Percentiles rank a stretch among this genome's conserved stretches.
Evolutionary conservation across 2,888 invertebrate species (phyloP).

Genomic region (Galerucella calmariensis): DNA sequence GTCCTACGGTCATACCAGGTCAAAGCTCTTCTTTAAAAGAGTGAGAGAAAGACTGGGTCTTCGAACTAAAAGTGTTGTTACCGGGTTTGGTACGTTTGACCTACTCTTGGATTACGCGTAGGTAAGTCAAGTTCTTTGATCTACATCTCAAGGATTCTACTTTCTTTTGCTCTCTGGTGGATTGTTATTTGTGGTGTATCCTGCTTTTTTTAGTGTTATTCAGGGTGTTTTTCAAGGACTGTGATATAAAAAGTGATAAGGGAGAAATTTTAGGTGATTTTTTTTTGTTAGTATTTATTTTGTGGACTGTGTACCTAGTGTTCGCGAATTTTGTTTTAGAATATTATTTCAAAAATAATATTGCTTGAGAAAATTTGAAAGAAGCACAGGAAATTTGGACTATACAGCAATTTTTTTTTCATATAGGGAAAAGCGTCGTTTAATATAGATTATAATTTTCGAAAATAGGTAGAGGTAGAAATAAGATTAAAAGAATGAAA

Average conservation of each 20-base stretch:
- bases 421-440: no score
- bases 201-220: constrained; percentile 19
- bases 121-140: constrained; percentile 45
- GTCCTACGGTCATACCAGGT: constrained; percentile 61
- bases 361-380: neutral
- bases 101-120: constrained; percentile 47
- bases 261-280: constrained; percentile 13
- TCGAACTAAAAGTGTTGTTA: constrained; percentile 42
- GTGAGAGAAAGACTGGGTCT: constrained; percentile 22
- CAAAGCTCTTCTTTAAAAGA: constrained; percentile 55
- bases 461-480: no score
- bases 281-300: neutral
- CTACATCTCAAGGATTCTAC: constrained; percentile 24
- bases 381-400: no score
- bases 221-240: constrained; percentile 6
- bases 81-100: constrained; percentile 44
- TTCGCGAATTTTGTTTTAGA: neutral
- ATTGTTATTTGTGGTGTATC: constrained; percentile 22
- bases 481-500: no score
- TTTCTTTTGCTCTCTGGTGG: constrained; percentile 16
- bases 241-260: constrained; percentile 17
- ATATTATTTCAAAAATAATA: neutral
- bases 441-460: no score
- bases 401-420: no score
- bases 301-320: constrained; percentile 21